Base-by-base conservation (phyloP, 2,113 vertebrate genomes). In the Recurvirostra avosetta region DNA sequence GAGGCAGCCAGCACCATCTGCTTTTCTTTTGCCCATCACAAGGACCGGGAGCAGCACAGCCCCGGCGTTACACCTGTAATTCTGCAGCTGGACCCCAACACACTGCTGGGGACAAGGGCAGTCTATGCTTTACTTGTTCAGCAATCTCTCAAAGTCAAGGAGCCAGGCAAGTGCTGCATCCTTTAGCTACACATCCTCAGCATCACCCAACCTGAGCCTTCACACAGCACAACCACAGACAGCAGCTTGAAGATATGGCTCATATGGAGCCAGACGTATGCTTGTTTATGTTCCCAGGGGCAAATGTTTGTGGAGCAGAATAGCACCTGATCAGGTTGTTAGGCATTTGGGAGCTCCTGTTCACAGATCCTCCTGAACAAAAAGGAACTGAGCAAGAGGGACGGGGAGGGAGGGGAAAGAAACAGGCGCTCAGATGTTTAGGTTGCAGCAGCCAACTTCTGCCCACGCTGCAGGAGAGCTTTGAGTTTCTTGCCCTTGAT, bases 141-240 rank as follows among this genome's bases (percentile, higher is more conserved):
- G 61, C 21, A 16, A 47, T 4, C 23, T 49, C 58, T 45, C 58
- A 27, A 40, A 70, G 74, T 74, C 58, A 38, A 45, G 56, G 53
- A 43, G 49, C n/a, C 4, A 2, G 73, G 32, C 0, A 0, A 50
- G 66, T 0, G 3, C 56, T 14, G 30, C 0, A 0, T n/a, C 43
- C 43, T 47, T 75, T 5, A 59, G 43, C 71, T 62, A 18, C 47
- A 13, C 22, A n/a, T 15, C 76, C 50, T 38, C 50, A 34, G 63
- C 47, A 20, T n/a, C 66, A 26, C n/a, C 10, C 87, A 79, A 0
- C 25, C 52, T 1, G 10, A 63, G 41, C 19, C 84, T 83, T 75
- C 45, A 4, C 2, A 2, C 38, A 18, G 47, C 38, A 15, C 23
- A 19, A 11, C n/a, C n/a, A 50, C 77, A 90, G 74, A 17, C 16